Percentiles rank a stretch among this genome's conserved stretches.
phyloP scores from a whole-genome alignment of 2,113 vertebrate genomes.

The Atlantisia rogersi region DNA sequence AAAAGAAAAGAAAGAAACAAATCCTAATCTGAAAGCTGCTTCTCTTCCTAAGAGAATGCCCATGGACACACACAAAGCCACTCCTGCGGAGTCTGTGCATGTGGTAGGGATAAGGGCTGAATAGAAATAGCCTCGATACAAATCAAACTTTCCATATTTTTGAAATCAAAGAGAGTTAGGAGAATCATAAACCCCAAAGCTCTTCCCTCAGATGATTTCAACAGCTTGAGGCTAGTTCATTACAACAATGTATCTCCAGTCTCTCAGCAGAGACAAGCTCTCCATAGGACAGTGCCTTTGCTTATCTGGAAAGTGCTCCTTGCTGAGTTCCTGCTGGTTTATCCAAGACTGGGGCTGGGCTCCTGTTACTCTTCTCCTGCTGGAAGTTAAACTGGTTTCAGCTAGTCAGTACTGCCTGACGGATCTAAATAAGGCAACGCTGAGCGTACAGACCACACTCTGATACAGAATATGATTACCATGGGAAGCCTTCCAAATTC shows the following conservation, averaged over 20 bases:
- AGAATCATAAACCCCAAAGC: slow-evolving; percentile 39
- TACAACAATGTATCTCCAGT: slow-evolving; percentile 42
- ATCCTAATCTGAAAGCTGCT: neutral
- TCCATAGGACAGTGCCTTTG: neutral
- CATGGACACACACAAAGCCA: neutral
- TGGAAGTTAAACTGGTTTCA: slow-evolving; percentile 50
- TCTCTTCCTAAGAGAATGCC: neutral
- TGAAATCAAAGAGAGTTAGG: slow-evolving; percentile 40
- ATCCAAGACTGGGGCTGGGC: neutral
- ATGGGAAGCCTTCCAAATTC: slow-evolving; percentile 55
- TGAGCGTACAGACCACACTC: slow-evolving; percentile 14
- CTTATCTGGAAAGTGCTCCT: slow-evolving; percentile 22
- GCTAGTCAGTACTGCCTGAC: slow-evolving; percentile 26
- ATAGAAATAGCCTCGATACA: neutral
- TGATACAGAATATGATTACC: slow-evolving; percentile 23
- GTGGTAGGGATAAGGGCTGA: neutral
- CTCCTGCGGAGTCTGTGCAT: neutral
- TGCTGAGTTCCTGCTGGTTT: neutral
- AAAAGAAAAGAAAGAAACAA: neutral
- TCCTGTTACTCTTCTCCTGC: slow-evolving; percentile 30
- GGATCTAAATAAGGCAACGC: slow-evolving; percentile 37
- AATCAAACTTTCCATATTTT: neutral
- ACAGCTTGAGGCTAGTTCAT: slow-evolving; percentile 21
- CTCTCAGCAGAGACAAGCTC: neutral
- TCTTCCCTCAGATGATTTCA: slow-evolving; percentile 35